Conservation (phyloP, 2,113 vertebrate genomes). For the Blennius ocellaris region DNA sequence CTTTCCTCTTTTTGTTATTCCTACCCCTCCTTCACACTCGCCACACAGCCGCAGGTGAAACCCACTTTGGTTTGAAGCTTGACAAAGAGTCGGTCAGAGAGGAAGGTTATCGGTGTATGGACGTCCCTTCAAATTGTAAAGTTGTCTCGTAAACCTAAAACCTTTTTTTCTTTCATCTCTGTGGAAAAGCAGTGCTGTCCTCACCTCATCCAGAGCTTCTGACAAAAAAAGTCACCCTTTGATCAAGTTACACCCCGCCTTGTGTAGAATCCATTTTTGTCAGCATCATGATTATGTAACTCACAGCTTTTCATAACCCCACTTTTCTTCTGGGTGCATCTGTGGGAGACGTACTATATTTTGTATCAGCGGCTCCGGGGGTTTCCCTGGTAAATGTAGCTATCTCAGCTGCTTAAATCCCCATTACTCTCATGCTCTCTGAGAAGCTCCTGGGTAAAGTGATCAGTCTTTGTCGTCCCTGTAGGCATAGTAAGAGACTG, state of each 20-base stretch:
- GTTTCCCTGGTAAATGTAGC: slow-evolving; percentile 51
- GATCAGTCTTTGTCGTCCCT: slow-evolving; percentile 59
- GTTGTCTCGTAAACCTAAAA: slow-evolving; percentile 22
- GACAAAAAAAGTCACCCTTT: slow-evolving; percentile 36
- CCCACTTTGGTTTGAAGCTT: slow-evolving; percentile 25
- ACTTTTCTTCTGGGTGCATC: slow-evolving; percentile 15
- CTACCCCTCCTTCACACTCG: slow-evolving; percentile 37
- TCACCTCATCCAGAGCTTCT: slow-evolving; percentile 27
- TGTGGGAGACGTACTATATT: slow-evolving; percentile 46
- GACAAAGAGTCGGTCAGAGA: too few species aligned
- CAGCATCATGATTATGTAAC: slow-evolving; percentile 43
- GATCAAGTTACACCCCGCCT: slow-evolving; percentile 16
- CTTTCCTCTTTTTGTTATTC: background rate
- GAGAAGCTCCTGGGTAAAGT: slow-evolving; percentile 58
- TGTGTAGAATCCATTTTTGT: slow-evolving; percentile 22
- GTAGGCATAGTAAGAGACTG: slow-evolving; percentile 16
- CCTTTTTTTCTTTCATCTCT: slow-evolving; percentile 55
- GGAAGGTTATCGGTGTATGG: background rate
- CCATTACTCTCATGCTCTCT: slow-evolving; percentile 62
- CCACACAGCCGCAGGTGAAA: slow-evolving; percentile 40
- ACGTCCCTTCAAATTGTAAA: slow-evolving; percentile 32
- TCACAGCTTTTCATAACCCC: slow-evolving; percentile 42
- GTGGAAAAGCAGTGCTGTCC: slow-evolving; percentile 39
- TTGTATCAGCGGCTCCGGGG: slow-evolving; percentile 12
- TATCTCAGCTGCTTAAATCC: slow-evolving; percentile 60